Percentiles rank a stretch among this genome's conserved stretches.
These are phyloP conservation scores for Zonitis immaculata DNA, from an alignment of 2,888 invertebrate species.

Conservation along the genomic window DNA sequence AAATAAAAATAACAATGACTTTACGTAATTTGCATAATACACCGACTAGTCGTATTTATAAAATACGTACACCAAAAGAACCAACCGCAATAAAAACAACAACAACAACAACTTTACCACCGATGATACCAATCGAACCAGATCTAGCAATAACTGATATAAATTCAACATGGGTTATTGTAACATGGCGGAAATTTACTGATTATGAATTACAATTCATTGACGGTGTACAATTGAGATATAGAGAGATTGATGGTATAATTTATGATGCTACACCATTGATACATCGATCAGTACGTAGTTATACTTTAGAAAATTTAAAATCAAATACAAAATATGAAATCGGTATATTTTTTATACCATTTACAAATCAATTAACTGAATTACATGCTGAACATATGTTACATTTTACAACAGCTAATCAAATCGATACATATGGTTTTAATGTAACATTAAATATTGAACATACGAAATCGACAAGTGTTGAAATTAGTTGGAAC, in stretches of 20 bases:
- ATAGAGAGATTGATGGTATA: constrained; percentile 75
- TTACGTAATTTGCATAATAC: constrained; percentile 72
- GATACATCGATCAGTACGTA: constrained; percentile 75
- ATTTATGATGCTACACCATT: constrained; percentile 81
- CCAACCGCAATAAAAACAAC: no score
- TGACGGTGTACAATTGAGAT: constrained; percentile 83
- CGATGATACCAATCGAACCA: constrained; percentile 65
- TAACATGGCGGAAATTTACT: constrained; percentile 77
- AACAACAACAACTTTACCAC: constrained; percentile 55
- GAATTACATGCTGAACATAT: constrained; percentile 70
- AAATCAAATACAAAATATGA: constrained; percentile 76
- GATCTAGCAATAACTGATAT: constrained; percentile 67
- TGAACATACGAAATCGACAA: constrained; percentile 68
- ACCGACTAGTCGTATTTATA: constrained; percentile 72
- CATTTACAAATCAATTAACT: constrained; percentile 73
- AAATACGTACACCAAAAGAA: constrained; percentile 63
- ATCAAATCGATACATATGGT: constrained; percentile 73
- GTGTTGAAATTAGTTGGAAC: constrained; percentile 74
- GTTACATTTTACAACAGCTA: constrained; percentile 66
- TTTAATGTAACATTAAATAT: constrained; percentile 77
- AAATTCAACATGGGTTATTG: constrained; percentile 71
- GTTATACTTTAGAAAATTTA: constrained; percentile 71
- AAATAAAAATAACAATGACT: constrained; percentile 74
- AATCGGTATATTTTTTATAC: constrained; percentile 77
- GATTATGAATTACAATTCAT: constrained; percentile 78